These are phyloP conservation scores for Nomada fabriciana DNA, from an alignment of 2,888 invertebrate genomes.

Conservation along the genomic window DNA sequence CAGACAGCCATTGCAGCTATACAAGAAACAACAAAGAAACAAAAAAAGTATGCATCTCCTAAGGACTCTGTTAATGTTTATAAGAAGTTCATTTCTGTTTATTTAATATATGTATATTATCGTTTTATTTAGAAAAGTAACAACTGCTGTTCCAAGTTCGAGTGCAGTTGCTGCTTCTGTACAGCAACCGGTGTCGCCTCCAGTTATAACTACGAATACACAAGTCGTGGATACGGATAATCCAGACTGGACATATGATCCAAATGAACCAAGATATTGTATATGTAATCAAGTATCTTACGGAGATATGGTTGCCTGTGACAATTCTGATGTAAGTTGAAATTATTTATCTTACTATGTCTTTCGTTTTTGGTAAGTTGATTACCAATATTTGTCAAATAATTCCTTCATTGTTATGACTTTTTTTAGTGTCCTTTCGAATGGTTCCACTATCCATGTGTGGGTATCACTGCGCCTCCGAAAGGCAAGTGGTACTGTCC, in stretches of 20 bases:
- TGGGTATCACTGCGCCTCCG: conserved; percentile 97
- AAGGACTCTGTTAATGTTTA: not conserved
- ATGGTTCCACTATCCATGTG: conserved; percentile 99
- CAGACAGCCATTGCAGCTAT: conserved; percentile 90
- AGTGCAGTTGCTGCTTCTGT: conserved; percentile 79
- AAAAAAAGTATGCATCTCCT: conserved; percentile 85
- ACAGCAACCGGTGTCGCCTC: conserved; percentile 83
- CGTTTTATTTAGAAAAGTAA: conserved; percentile 79
- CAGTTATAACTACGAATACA: conserved; percentile 83
- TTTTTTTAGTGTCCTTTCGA: conserved; percentile 95
- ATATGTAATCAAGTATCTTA: conserved; percentile 98
- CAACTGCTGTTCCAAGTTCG: conserved; percentile 78
- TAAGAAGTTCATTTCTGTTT: not conserved
- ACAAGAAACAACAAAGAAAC: conserved; percentile 88
- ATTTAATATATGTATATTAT: conserved; percentile 32
- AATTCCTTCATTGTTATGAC: conserved; percentile 50
- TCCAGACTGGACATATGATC: conserved; percentile 96
- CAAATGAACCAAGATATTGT: conserved; percentile 98
- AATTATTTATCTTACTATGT: conserved; percentile 13
- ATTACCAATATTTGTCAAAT: not conserved
- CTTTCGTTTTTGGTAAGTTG: not conserved
- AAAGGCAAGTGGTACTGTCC: conserved; percentile 99
- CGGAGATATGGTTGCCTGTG: conserved; percentile 99
- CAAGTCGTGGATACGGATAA: conserved; percentile 87
- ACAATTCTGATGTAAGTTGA: conserved; percentile 96